Evolutionary conservation across 2,888 invertebrate species (phyloP).

Genomic region (Gonocerus acuteangulatus): DNA sequence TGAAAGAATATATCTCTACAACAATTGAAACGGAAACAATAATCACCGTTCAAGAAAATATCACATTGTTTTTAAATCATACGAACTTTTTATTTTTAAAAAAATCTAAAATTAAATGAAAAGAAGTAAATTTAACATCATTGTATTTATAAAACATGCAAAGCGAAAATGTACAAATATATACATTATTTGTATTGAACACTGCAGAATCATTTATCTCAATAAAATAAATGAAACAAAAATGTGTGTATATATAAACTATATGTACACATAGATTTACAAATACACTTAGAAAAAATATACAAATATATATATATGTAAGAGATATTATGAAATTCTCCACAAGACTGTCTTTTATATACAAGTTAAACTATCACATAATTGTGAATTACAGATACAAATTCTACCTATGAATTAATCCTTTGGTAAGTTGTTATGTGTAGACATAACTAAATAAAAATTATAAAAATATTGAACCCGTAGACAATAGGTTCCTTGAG

Average conservation of each 20-base stretch:
- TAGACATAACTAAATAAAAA: conserved; percentile 2
- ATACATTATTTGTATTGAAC: conserved; percentile 11
- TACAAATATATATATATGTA: conserved; percentile 3
- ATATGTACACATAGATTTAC: neutral
- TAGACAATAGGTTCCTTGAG: conserved; percentile 13
- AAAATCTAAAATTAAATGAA: neutral
- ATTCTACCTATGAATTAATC: conserved; percentile 16
- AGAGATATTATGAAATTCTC: neutral
- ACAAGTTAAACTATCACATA: neutral
- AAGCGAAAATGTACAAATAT: conserved; percentile 26
- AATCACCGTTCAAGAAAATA: too few species aligned
- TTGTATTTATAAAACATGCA: conserved; percentile 22
- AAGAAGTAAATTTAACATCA: conserved; percentile 4
- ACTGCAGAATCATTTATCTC: conserved; percentile 1
- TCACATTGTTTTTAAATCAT: too few species aligned
- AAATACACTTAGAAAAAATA: conserved; percentile 4
- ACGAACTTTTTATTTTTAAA: too few species aligned
- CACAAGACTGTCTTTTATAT: conserved; percentile 13
- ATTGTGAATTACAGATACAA: conserved; percentile 2
- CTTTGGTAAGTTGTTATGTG: conserved; percentile 22
- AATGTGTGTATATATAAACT: neutral
- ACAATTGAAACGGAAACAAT: too few species aligned
- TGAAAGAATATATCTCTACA: too few species aligned
- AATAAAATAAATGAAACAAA: conserved; percentile 5
- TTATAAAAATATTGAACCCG: conserved; percentile 5